Conservation (phyloP, 1,140 invertebrate genomes). For the Drosophila micromelanica region DNA sequence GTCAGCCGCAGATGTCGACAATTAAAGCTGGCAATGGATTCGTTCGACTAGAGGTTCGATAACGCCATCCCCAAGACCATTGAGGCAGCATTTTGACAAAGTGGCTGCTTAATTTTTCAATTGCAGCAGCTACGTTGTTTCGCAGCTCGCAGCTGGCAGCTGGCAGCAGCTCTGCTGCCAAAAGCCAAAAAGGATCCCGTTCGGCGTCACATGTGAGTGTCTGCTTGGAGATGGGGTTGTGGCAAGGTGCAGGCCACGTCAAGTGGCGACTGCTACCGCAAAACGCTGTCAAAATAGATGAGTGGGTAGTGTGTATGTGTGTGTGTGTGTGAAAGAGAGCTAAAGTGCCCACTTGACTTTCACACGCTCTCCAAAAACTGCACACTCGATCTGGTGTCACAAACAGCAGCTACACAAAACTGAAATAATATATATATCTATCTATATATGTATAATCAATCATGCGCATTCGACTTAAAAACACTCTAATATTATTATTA, state of each 20-base stretch:
- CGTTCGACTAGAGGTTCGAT: not conserved
- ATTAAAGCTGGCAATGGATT: slow-evolving; percentile 65
- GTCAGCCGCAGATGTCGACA: slow-evolving; percentile 74
- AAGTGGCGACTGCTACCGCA: slow-evolving; percentile 72
- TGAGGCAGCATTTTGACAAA: slow-evolving; percentile 78
- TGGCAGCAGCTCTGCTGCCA: slow-evolving; percentile 11
- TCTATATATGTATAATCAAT: not conserved
- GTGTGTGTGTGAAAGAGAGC: slow-evolving; percentile 38
- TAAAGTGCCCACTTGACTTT: slow-evolving; percentile 75
- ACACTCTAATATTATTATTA: not conserved
- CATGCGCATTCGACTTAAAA: not conserved
- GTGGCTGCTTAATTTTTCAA: slow-evolving; percentile 82
- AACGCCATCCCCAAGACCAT: slow-evolving; percentile 28
- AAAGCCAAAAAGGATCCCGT: slow-evolving; percentile 2
- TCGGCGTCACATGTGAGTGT: slow-evolving; percentile 19
- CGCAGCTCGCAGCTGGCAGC: not conserved
- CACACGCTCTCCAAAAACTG: slow-evolving; percentile 65
- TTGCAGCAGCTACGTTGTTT: slow-evolving; percentile 47
- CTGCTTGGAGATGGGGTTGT: not conserved
- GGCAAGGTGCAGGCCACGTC: slow-evolving; percentile 58
- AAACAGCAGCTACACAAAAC: slow-evolving; percentile 51
- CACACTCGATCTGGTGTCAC: slow-evolving; percentile 71
- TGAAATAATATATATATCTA: slow-evolving; percentile 12
- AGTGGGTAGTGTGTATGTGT: slow-evolving; percentile 33
- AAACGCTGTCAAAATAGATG: slow-evolving; percentile 60